Evolutionary conservation across 2,797 vertebrate species (phyloP), one percentile per base, ranked within the genome.

Genomic region (Sphaeramia orbicularis): DNA sequence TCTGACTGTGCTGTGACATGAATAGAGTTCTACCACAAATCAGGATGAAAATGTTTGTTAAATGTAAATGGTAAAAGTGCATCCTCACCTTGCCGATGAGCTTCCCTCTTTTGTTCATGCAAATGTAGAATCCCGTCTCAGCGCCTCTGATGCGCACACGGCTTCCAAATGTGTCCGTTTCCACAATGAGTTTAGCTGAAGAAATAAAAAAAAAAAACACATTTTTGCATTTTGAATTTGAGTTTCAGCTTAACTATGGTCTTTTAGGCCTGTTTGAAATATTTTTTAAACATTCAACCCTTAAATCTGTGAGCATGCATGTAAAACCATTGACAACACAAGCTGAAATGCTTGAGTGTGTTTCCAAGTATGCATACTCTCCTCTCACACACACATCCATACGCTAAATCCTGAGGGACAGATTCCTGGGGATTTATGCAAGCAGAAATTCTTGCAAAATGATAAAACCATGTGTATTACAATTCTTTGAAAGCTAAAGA

Each of bases 131-230:
- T 70, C 96, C 93, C 0, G 95, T 97, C 90, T 97, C 96, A 0
- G 96, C 96, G 41, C 96, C 96, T 79, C 95, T 96, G 90, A 98
- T 97, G 49, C 96, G 94, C 43, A 98, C 96, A 0, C 96, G 93
- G 86, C 96, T 97, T 71, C 96, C 96, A 3, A 97, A 98, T 0
- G 96, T 97, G 85, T 97, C 96, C 0, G 96, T 98, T 85, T 98
- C 96, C 87, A 97, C 96, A 1, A 97, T 93, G 68, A 98, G 96
- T 87, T 96, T 97, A 53, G 96, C 96, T 98, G 30, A 37, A 65
- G 32, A 19, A 51, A 64, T 3, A 1, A 71, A 54, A 74, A 76
- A 32, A 15, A 56, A 50, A 30, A 30, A 3, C 7, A 30, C 30
- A 3, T 3, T 6, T 32, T 32, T 32, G 7, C 6, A 9, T 32